phyloP scores from a whole-genome alignment of 2,113 vertebrate species.

The Macquaria australasica region DNA sequence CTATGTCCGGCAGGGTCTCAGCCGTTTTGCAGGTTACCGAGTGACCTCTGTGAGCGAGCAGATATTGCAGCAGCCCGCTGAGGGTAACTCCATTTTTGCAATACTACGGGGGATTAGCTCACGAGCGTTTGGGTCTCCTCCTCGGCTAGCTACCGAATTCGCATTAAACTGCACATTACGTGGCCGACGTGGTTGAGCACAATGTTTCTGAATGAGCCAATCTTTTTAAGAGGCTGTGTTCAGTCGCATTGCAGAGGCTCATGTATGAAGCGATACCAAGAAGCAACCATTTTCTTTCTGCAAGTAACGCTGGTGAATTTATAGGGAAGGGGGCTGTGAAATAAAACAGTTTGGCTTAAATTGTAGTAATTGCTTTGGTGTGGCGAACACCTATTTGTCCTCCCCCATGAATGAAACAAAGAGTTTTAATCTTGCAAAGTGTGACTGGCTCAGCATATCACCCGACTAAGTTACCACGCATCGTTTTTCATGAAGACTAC shows the following conservation, averaged over 20 bases:
- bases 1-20: conserved; percentile 4
- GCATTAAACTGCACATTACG: neutral
- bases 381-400: neutral
- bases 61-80: conserved; percentile 68
- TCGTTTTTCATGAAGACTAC: conserved; percentile 30
- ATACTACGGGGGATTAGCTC: conserved; percentile 45
- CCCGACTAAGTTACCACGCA: conserved; percentile 36
- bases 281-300: conserved; percentile 84
- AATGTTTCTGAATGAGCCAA: conserved; percentile 25
- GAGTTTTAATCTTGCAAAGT: conserved; percentile 43
- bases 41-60: conserved; percentile 78
- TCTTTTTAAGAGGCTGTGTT: conserved; percentile 53
- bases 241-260: conserved; percentile 87
- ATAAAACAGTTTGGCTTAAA: neutral
- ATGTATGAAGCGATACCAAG: conserved; percentile 73
- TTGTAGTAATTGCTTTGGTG: neutral
- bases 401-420: conserved; percentile 41
- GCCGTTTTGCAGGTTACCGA: conserved; percentile 43
- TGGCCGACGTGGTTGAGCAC: conserved; percentile 12
- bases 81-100: conserved; percentile 65
- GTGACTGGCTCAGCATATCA: conserved; percentile 44
- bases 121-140: conserved; percentile 42
- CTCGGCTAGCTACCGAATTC: conserved; percentile 12
- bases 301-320: conserved; percentile 64
- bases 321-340: conserved; percentile 14